Conservation (phyloP, 2,797 vertebrate genomes). For the Sebastes trivittatus region DNA sequence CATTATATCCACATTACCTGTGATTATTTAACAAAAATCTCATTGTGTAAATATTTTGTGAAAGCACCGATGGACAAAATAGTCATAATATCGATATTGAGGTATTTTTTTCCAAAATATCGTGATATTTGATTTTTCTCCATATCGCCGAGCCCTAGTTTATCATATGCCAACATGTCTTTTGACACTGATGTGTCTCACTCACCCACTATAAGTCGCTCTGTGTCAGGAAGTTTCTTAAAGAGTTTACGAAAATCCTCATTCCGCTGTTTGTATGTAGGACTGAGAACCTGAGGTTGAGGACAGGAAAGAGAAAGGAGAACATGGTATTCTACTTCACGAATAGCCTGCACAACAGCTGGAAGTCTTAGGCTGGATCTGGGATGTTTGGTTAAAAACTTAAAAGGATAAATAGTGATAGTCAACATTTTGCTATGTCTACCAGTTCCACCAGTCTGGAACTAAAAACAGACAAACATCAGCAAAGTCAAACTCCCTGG, state of each 20-base stretch:
- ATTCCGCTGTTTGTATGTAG: conserved; percentile 92
- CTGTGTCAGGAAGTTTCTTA: conserved; percentile 90
- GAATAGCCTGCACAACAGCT: neutral
- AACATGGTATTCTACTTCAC: neutral
- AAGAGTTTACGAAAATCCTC: conserved; percentile 94
- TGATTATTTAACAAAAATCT: too few species aligned
- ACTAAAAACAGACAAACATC: neutral
- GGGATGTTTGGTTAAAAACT: neutral
- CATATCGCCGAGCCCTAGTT: too few species aligned
- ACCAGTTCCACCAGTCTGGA: neutral
- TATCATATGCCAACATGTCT: neutral
- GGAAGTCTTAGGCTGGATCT: neutral
- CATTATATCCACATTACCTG: too few species aligned
- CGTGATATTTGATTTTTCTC: too few species aligned
- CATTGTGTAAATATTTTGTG: too few species aligned
- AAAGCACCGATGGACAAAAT: too few species aligned
- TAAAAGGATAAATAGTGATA: neutral
- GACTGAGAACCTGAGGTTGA: conserved; percentile 87
- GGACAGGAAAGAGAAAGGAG: conserved; percentile 3
- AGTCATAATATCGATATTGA: too few species aligned
- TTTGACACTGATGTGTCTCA: neutral
- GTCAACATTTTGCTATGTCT: neutral
- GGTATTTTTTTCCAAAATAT: too few species aligned
- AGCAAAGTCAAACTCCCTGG: conserved; percentile 18
- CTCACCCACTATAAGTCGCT: conserved; percentile 93